phyloP scores from a whole-genome alignment of 2,113 vertebrate species.

The Eulacestoma nigropectus region DNA sequence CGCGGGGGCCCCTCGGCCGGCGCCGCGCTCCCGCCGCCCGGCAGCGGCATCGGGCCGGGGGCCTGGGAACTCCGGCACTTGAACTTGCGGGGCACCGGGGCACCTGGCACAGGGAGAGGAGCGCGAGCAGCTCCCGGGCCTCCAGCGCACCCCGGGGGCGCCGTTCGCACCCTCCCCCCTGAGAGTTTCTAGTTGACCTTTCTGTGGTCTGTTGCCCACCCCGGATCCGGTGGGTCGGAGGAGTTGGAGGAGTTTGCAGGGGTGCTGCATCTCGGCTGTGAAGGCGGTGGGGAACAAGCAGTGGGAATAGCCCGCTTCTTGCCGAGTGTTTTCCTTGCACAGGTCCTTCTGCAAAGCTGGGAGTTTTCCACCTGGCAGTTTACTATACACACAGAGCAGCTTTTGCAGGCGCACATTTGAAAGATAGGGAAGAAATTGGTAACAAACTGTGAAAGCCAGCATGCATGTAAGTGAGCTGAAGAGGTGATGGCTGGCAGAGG shows the following conservation, averaged over 20 bases:
- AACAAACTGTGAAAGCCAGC: not conserved
- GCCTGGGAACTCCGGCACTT: not conserved
- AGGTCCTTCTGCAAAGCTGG: not conserved
- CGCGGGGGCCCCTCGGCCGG: not conserved
- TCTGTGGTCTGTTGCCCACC: not conserved
- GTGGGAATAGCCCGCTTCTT: not conserved
- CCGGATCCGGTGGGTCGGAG: not conserved
- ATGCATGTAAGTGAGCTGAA: not conserved
- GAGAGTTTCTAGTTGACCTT: not conserved
- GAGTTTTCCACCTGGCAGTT: not conserved
- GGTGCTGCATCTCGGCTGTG: not conserved
- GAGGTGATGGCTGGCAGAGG: not conserved
- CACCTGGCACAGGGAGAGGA: not conserved
- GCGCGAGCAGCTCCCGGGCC: not conserved
- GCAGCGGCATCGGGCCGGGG: not conserved
- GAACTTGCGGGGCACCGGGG: not conserved
- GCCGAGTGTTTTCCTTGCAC: not conserved
- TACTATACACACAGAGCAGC: not conserved
- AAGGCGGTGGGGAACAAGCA: not conserved
- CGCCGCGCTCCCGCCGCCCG: not conserved
- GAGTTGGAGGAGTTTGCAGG: not conserved
- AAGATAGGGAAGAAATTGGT: not conserved
- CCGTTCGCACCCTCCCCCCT: rapidly evolving
- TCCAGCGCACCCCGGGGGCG: not conserved
- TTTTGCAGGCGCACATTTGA: not conserved